Percentiles rank a stretch among this genome's conserved stretches.
Conservation (phyloP, 2,888 invertebrate genomes). For the Slavum lentiscoides region DNA sequence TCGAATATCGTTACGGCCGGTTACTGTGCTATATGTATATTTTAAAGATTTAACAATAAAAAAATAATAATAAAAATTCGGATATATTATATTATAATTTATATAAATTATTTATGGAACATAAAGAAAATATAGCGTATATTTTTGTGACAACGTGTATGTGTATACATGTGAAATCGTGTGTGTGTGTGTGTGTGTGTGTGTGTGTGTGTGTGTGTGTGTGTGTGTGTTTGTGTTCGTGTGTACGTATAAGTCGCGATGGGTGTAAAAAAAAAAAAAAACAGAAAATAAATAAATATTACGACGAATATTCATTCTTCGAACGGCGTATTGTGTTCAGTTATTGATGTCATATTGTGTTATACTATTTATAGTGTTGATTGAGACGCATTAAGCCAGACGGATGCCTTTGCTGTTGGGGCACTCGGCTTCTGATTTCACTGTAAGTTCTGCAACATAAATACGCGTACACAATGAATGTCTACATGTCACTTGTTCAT, state of each 20-base stretch:
- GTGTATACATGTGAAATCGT: not conserved
- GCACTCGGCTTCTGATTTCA: constrained; percentile 54
- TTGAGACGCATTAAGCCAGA: constrained; percentile 50
- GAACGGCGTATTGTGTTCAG: too few relatives aligned
- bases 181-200: not conserved
- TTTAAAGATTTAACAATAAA: not conserved
- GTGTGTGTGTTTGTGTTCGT: not conserved
- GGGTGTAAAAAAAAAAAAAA: not conserved
- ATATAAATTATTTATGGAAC: not conserved
- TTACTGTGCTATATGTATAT: not conserved
- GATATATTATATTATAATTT: too few relatives aligned
- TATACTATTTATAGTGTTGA: not conserved
- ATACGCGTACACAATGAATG: not conserved
- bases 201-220: not conserved
- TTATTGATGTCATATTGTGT: too few relatives aligned
- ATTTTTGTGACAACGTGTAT: too few relatives aligned
- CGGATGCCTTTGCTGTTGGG: constrained; percentile 55
- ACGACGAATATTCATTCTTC: not conserved
- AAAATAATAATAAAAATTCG: too few relatives aligned
- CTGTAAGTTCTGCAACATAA: constrained; percentile 54
- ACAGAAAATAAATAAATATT: too few relatives aligned
- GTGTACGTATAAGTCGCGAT: not conserved
- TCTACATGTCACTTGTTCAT: too few relatives aligned
- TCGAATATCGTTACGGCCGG: not conserved
- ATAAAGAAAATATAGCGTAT: not conserved